Evolutionary conservation across 2,888 invertebrate genomes (phyloP).

Genomic region (Drosophila greeni): DNA sequence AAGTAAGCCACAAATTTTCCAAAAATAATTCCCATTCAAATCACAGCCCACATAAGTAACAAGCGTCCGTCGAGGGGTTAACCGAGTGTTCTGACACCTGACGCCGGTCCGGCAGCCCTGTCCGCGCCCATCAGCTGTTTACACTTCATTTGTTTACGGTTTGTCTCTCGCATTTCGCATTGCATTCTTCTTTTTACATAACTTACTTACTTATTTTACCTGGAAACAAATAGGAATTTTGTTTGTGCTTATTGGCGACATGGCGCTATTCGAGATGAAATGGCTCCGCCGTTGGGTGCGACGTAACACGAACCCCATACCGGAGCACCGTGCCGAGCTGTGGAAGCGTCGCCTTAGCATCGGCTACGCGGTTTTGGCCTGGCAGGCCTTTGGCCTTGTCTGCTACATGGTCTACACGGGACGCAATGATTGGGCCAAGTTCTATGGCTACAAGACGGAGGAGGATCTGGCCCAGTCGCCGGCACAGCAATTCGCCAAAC

Average conservation of each 20-base stretch:
- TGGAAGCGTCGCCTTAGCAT: slow-evolving; percentile 84
- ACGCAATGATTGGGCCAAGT: slow-evolving; percentile 84
- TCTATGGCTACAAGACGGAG: slow-evolving; percentile 83
- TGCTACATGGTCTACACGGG: slow-evolving; percentile 82
- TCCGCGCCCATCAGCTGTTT: slow-evolving; percentile 46
- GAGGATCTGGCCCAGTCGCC: slow-evolving; percentile 81
- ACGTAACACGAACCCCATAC: slow-evolving; percentile 80
- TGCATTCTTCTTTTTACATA: slow-evolving; percentile 51
- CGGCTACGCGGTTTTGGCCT: slow-evolving; percentile 83
- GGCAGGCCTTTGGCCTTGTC: slow-evolving; percentile 86
- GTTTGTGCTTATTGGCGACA: slow-evolving; percentile 40
- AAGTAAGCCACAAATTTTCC: neutral
- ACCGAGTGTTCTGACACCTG: neutral
- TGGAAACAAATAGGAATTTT: slow-evolving; percentile 9
- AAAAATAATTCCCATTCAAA: no score
- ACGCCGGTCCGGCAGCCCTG: neutral
- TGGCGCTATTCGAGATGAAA: slow-evolving; percentile 79
- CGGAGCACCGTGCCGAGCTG: slow-evolving; percentile 80
- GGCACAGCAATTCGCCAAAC: slow-evolving; percentile 74
- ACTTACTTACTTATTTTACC: slow-evolving; percentile 26
- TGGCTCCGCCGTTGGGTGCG: slow-evolving; percentile 81
- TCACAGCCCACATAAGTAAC: neutral
- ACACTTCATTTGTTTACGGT: slow-evolving; percentile 36
- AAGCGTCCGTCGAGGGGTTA: neutral
- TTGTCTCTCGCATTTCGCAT: slow-evolving; percentile 9